Conservation (phyloP, 1,140 invertebrate genomes). For the Pissodes strobi region DNA sequence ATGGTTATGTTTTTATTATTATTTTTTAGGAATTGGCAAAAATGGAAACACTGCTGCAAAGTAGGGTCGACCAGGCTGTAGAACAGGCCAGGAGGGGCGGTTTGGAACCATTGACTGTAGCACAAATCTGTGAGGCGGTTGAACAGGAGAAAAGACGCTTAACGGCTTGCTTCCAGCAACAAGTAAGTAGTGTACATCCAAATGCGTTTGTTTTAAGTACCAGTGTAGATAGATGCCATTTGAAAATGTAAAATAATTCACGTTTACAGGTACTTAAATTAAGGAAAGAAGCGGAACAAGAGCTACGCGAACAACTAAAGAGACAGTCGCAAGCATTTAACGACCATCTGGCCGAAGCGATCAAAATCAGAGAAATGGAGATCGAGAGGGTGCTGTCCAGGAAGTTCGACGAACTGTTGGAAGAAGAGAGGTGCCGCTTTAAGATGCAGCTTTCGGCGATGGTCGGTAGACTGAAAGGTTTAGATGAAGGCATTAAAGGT, state of each 20-base stretch:
- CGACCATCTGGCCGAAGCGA: slow-evolving; percentile 78
- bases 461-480: slow-evolving; percentile 82
- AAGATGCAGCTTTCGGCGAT: slow-evolving; percentile 79
- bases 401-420: slow-evolving; percentile 71
- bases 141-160: slow-evolving; percentile 62
- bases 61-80: slow-evolving; percentile 66
- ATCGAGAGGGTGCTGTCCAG: slow-evolving; percentile 66
- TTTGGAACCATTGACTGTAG: slow-evolving; percentile 56
- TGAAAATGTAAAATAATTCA: too few relatives aligned
- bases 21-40: slow-evolving; percentile 64
- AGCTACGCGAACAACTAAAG: slow-evolving; percentile 77
- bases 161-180: slow-evolving; percentile 62
- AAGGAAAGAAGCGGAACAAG: slow-evolving; percentile 69
- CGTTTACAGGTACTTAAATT: slow-evolving; percentile 64
- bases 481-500: slow-evolving; percentile 87
- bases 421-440: slow-evolving; percentile 70
- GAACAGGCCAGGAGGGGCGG: slow-evolving; percentile 60
- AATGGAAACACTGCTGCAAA: slow-evolving; percentile 66
- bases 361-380: slow-evolving; percentile 73
- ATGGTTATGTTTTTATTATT: not conserved
- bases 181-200: slow-evolving; percentile 50
- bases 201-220: not conserved
- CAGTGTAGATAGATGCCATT: not conserved
- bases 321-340: slow-evolving; percentile 80
- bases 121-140: slow-evolving; percentile 60